These are phyloP conservation scores for Maconellicoccus hirsutus DNA, from an alignment of 1,140 invertebrate genomes.

Conservation along the genomic window DNA sequence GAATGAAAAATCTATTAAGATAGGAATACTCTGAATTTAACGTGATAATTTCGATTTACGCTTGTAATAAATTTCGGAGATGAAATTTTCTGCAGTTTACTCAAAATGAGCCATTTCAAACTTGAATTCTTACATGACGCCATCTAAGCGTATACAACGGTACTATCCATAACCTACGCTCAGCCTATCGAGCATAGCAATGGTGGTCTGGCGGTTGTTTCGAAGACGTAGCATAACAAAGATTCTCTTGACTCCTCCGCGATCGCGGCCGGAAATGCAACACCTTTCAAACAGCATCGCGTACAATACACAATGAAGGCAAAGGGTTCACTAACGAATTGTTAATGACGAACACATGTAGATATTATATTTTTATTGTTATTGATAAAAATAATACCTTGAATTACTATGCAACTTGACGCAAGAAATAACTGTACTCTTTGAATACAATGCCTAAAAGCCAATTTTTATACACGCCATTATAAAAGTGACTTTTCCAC, in stretches of 20 bases:
- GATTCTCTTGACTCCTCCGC: conserved; percentile 21
- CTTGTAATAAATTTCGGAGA: no score
- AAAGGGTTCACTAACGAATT: conserved; percentile 18
- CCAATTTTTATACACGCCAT: neutral
- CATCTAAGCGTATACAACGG: neutral
- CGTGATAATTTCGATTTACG: no score
- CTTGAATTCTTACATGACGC: no score
- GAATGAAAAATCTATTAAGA: no score
- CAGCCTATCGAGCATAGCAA: neutral
- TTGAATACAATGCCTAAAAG: neutral
- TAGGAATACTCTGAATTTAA: no score
- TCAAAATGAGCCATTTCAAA: no score
- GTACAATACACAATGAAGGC: conserved; percentile 14
- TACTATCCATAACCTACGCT: neutral
- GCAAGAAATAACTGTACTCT: no score
- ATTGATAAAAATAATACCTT: neutral
- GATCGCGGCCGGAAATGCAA: conserved; percentile 6
- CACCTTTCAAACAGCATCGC: conserved; percentile 13
- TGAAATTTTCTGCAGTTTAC: no score
- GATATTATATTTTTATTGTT: conserved; percentile 6
- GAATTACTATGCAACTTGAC: no score
- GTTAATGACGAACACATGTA: conserved; percentile 19
- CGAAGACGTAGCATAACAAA: conserved; percentile 1
- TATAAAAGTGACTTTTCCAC: no score
- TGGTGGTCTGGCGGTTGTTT: neutral